Conservation (phyloP, 2,888 invertebrate genomes). For the Mesoligia furuncula region DNA sequence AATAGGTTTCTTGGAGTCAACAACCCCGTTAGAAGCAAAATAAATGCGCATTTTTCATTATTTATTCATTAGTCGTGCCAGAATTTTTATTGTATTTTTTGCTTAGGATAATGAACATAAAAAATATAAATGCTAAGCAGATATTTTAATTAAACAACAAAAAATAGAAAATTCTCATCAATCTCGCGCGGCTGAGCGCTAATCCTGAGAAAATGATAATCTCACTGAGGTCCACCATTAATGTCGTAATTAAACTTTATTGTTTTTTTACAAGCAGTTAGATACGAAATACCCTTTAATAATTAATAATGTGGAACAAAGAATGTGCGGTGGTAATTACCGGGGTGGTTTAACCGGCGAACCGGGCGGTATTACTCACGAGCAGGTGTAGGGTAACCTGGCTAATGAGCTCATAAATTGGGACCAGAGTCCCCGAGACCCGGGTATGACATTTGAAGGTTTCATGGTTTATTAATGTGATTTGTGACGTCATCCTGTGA, state of each 20-base stretch:
- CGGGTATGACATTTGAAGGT: constrained; percentile 65
- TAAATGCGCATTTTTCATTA: constrained; percentile 34
- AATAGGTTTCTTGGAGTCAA: constrained; percentile 28
- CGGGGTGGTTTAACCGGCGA: constrained; percentile 52
- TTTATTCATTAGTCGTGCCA: constrained; percentile 34
- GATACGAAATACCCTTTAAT: constrained; percentile 70
- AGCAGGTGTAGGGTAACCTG: constrained; percentile 71
- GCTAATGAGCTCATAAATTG: constrained; percentile 76
- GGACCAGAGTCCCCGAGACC: constrained; percentile 63
- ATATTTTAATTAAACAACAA: constrained; percentile 48
- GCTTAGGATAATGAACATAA: constrained; percentile 17
- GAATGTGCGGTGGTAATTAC: constrained; percentile 75
- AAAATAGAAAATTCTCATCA: constrained; percentile 51
- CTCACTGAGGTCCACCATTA: constrained; percentile 61
- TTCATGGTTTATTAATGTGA: constrained; percentile 54
- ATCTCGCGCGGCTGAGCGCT: constrained; percentile 43
- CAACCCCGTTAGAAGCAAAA: constrained; percentile 14
- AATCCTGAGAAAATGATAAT: constrained; percentile 65
- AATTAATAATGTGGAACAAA: constrained; percentile 79
- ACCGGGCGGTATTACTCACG: constrained; percentile 66
- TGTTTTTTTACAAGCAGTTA: constrained; percentile 69
- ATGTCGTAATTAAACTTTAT: constrained; percentile 72
- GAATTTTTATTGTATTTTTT: constrained; percentile 26
- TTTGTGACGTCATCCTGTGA: constrained; percentile 41
- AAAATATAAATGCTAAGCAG: constrained; percentile 5